Evolutionary conservation across 2,888 invertebrate species (phyloP).

Genomic region (Apomyelois bistriatella): DNA sequence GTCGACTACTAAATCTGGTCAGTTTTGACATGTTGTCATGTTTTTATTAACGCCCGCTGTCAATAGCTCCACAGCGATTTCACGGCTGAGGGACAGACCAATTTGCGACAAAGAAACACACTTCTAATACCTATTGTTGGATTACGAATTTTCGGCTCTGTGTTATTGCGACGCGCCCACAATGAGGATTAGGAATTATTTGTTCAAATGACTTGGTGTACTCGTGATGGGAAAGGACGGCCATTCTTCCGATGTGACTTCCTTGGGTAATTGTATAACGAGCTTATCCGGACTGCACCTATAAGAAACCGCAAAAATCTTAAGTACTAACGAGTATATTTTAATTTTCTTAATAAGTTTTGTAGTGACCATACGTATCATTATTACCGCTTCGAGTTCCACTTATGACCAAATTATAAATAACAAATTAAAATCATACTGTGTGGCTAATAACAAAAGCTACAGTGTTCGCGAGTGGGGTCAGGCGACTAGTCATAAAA

Average conservation of each 20-base stretch:
- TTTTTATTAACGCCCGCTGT: conserved; percentile 74
- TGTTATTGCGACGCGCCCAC: conserved; percentile 65
- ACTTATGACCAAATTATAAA: no score
- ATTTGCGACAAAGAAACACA: conserved; percentile 70
- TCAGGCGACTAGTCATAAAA: no score
- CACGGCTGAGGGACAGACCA: conserved; percentile 64
- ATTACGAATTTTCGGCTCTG: conserved; percentile 57
- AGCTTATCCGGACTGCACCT: conserved; percentile 23
- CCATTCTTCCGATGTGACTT: conserved; percentile 44
- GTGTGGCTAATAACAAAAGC: no score
- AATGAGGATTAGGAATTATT: conserved; percentile 72
- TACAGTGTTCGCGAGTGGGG: no score
- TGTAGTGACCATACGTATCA: no score
- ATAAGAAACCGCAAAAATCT: no score
- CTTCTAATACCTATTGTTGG: conserved; percentile 72
- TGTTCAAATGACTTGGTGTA: conserved; percentile 64
- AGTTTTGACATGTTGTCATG: conserved; percentile 79
- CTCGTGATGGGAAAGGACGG: conserved; percentile 40
- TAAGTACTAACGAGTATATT: no score
- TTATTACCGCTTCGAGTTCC: no score
- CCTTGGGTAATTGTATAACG: conserved; percentile 36
- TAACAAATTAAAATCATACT: no score
- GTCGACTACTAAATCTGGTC: conserved; percentile 73
- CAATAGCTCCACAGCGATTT: conserved; percentile 59
- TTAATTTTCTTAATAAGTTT: no score